A percentile compares a stretch with the other conserved stretches of the same genome.
These are phyloP conservation scores for Sinella curviseta DNA, from an alignment of 1,140 invertebrate species.

Conservation along the genomic window DNA sequence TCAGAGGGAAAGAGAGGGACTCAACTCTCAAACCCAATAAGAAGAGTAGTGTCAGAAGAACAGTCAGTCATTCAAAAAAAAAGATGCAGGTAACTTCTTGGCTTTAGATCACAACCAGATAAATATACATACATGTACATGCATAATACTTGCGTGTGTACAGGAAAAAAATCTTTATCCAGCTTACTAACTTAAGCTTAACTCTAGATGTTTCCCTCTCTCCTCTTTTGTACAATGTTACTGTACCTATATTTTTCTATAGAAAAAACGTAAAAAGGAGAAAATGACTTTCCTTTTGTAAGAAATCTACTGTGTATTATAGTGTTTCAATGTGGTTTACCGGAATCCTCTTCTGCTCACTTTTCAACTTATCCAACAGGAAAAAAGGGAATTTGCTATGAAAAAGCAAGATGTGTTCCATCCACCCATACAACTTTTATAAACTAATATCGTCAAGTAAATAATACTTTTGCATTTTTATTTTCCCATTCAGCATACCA, in stretches of 20 bases:
- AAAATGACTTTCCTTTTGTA: neutral
- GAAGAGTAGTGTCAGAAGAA: neutral
- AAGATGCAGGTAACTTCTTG: neutral
- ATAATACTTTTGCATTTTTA: slow-evolving; percentile 17
- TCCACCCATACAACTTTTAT: slow-evolving; percentile 4
- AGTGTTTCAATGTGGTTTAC: neutral
- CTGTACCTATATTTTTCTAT: too few species aligned
- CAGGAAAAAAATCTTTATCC: neutral
- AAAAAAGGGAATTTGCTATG: neutral
- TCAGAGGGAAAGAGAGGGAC: too few species aligned
- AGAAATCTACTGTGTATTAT: neutral
- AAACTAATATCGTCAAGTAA: slow-evolving; percentile 24
- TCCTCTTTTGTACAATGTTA: too few species aligned
- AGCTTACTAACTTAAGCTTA: neutral
- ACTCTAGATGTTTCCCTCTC: neutral
- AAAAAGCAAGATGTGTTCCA: neutral
- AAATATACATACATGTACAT: neutral
- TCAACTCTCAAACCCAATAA: neutral
- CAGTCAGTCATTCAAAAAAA: slow-evolving; percentile 6
- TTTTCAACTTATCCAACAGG: neutral
- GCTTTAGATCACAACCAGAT: neutral
- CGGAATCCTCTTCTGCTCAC: neutral
- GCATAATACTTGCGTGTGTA: neutral
- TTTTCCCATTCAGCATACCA: neutral
- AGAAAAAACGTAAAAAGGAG: too few species aligned